Conservation (phyloP, 2,888 invertebrate genomes). For the Galeopsomyia nigrocyanea region DNA sequence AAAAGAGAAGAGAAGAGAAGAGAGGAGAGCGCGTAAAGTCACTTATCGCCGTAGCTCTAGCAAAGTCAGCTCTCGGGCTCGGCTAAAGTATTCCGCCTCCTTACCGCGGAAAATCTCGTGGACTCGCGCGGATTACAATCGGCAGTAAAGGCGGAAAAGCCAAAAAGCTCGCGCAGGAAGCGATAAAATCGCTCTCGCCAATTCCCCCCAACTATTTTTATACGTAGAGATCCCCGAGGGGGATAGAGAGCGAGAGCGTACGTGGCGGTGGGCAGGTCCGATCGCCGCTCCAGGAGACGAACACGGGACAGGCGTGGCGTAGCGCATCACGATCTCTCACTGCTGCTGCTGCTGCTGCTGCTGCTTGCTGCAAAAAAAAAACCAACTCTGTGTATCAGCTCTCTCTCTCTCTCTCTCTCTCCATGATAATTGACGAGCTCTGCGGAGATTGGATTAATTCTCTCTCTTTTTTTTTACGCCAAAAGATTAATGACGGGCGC, state of each 20-base stretch:
- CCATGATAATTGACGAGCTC: constrained; percentile 43
- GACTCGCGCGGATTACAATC: constrained; percentile 40
- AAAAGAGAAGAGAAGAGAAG: background rate
- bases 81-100: background rate
- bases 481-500: background rate
- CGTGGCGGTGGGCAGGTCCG: constrained; percentile 22
- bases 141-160: constrained; percentile 29
- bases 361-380: constrained; percentile 3
- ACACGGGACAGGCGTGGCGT: constrained; percentile 64
- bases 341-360: background rate
- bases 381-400: background rate
- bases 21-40: background rate
- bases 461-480: constrained; percentile 8
- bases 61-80: background rate
- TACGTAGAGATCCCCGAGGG: constrained; percentile 37
- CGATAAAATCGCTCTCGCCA: constrained; percentile 43
- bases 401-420: background rate
- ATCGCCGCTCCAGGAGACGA: constrained; percentile 49
- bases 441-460: constrained; percentile 30
- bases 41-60: too few species aligned
- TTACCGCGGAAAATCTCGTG: constrained; percentile 30
- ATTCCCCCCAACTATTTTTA: constrained; percentile 52
- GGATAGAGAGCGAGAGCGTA: constrained; percentile 16
- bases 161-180: constrained; percentile 18
- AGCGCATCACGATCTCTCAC: constrained; percentile 9